These are phyloP conservation scores for Lynx canadensis DNA, from an alignment of 2,113 vertebrate genomes.

Conservation along the genomic window DNA sequence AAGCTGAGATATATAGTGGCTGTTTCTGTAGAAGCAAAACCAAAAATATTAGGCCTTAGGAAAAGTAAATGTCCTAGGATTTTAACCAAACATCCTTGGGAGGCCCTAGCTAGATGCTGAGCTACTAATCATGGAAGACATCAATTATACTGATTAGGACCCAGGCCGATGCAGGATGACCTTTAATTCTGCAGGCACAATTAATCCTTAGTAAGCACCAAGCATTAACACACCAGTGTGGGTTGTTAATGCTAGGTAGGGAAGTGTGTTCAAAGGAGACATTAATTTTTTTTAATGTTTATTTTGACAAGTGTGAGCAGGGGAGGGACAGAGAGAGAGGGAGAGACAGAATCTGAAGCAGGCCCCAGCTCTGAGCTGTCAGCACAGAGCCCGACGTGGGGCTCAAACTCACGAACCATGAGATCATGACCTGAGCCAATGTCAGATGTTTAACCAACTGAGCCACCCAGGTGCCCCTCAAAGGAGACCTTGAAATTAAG, in stretches of 20 bases:
- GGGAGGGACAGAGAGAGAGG: too few relatives aligned
- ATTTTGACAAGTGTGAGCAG: too few relatives aligned
- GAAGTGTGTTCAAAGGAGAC: neutral
- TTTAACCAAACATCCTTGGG: neutral
- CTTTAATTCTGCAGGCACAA: neutral
- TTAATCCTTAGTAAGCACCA: neutral
- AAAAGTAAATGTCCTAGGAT: neutral
- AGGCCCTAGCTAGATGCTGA: neutral
- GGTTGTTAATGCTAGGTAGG: neutral
- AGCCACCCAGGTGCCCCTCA: neutral
- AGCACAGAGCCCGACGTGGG: too few relatives aligned
- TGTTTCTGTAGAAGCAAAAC: neutral
- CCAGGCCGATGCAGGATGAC: neutral
- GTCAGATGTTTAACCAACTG: too few relatives aligned
- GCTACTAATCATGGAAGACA: neutral
- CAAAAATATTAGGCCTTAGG: neutral
- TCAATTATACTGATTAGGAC: neutral
- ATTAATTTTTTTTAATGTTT: neutral
- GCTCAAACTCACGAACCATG: too few relatives aligned
- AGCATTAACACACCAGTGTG: neutral
- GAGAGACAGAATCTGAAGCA: too few relatives aligned
- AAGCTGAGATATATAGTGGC: neutral
- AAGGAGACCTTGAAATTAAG: slow-evolving; percentile 7
- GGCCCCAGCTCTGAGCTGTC: too few relatives aligned
- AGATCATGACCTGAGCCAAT: too few relatives aligned